phyloP scores from a whole-genome alignment of 53 echinoderm and acorn worm genomes.

The Antedon mediterranea region DNA sequence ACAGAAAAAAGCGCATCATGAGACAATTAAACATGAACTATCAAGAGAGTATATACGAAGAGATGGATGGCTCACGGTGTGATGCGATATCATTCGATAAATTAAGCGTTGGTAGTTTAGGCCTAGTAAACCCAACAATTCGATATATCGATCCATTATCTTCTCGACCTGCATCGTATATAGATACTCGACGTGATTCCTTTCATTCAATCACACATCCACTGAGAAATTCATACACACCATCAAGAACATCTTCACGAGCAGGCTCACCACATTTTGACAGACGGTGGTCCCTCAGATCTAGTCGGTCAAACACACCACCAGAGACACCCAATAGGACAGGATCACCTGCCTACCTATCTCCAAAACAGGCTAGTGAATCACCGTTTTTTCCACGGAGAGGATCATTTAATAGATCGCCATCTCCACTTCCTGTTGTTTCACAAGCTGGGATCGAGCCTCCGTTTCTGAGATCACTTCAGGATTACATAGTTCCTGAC shows the following conservation, averaged over 20 bases:
- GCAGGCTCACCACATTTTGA: not conserved
- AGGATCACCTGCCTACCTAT: not conserved
- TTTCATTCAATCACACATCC: not conserved
- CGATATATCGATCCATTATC: not conserved
- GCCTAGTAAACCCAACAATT: not conserved
- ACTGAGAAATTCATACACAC: not conserved
- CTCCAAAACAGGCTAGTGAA: not conserved
- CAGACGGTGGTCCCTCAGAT: not conserved
- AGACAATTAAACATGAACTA: not conserved
- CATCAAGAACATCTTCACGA: not conserved
- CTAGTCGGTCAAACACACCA: not conserved
- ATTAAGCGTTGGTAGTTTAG: not conserved
- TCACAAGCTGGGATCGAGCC: not conserved
- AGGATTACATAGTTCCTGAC: not conserved
- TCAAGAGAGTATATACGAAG: not conserved
- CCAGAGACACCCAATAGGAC: not conserved
- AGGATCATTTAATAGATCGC: not conserved
- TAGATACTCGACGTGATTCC: not conserved
- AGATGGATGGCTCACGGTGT: not conserved
- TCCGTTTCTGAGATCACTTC: not conserved
- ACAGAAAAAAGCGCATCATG: not conserved
- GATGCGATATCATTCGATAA: not conserved
- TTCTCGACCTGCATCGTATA: not conserved
- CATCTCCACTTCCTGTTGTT: not conserved
- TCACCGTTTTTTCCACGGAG: not conserved